Percentiles rank a stretch among this genome's conserved stretches.
phyloP scores from a whole-genome alignment of 2,113 vertebrate genomes.

The Lontra canadensis region DNA sequence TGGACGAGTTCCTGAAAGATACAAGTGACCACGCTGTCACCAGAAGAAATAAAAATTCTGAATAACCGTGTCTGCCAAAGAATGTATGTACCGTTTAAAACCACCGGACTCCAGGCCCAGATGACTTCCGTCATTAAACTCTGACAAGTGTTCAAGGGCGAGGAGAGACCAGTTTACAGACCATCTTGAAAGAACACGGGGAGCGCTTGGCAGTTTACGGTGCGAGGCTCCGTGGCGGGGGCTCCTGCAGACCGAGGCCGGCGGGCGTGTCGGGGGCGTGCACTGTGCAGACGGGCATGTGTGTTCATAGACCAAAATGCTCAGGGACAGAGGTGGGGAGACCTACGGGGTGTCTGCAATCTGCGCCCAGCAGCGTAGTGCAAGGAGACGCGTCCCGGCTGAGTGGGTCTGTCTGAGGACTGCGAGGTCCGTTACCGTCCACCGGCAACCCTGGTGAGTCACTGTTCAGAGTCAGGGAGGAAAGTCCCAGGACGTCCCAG shows the following conservation, averaged over 20 bases:
- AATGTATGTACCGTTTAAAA: not conserved
- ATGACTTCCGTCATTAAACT: not conserved
- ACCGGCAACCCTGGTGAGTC: not conserved
- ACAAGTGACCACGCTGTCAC: not conserved
- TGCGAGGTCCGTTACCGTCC: no score
- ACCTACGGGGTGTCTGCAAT: not conserved
- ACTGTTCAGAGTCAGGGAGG: no score
- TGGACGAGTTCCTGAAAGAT: not conserved
- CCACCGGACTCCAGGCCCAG: not conserved
- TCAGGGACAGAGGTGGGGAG: not conserved
- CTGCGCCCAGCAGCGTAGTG: not conserved
- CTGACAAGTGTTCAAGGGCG: not conserved
- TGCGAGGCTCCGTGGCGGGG: not conserved
- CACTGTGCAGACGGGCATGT: fast-evolving
- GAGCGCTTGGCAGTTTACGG: not conserved
- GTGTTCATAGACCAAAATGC: not conserved
- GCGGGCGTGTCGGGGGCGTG: not conserved
- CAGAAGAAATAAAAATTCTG: not conserved
- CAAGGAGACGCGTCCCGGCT: not conserved
- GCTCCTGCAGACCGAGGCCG: not conserved
- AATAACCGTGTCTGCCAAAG: not conserved
- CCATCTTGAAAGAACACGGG: not conserved
- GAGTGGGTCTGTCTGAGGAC: not conserved
- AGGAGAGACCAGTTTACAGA: not conserved
- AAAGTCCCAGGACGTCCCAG: not conserved